Evolutionary conservation across 2,113 vertebrate species (phyloP).

Genomic region (Crotalus viridis): DNA sequence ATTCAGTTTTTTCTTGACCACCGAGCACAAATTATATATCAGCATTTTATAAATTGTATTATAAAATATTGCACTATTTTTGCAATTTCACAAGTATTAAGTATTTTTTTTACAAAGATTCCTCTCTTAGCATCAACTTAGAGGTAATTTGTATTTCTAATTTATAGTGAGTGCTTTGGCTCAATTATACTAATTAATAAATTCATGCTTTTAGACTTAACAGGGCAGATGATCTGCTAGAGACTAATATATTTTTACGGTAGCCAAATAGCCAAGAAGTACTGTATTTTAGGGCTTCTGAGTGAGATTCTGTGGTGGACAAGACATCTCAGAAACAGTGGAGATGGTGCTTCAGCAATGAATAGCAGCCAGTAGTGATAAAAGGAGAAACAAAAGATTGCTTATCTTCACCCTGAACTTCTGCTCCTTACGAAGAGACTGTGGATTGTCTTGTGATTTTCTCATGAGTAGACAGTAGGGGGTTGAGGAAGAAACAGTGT

Average conservation of each 20-base stretch:
- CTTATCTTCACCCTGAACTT: background rate
- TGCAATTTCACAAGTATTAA: background rate
- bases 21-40: background rate
- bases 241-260: background rate
- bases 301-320: background rate
- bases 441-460: background rate
- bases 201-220: background rate
- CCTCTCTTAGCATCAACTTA: background rate
- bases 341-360: background rate
- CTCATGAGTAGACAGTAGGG: background rate
- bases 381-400: background rate
- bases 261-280: background rate
- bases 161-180: background rate
- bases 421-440: background rate
- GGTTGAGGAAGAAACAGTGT: background rate
- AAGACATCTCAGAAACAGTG: background rate
- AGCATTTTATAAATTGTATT: background rate
- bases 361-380: background rate
- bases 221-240: background rate
- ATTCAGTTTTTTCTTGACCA: slow-evolving; percentile 1
- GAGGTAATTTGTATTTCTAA: background rate
- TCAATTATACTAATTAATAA: slow-evolving; percentile 1
- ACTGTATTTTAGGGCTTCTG: background rate
- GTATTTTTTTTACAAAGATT: background rate
- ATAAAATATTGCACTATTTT: background rate